Base-by-base conservation (phyloP, 2,797 vertebrate species). In the Australoheros facetus region DNA sequence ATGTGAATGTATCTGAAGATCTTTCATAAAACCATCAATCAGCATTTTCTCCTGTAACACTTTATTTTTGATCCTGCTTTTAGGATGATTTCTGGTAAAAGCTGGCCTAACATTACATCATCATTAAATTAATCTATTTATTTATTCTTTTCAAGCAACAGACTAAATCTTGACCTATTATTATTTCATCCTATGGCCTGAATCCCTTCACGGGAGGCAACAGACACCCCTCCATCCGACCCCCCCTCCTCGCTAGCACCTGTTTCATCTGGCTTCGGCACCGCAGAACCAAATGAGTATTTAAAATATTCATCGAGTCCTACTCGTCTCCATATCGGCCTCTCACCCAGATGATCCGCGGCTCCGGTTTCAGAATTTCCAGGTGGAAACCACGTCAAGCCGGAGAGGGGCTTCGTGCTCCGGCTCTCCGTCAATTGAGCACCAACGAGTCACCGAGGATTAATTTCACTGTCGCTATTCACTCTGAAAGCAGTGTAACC, bases 251-350 rank as follows among this genome's bases (percentile, higher is more conserved):
- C 78, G 71, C 87, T 87, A 90, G 92, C 93, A 93, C 92, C 92
- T 92, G 90, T 79, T 78, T 92, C 91, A 89, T 81, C 78, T 85
- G 89, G 85, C 87, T 56, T 79, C 69, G 66, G 83, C 83, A 80
- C 16, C 62, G 12, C 53, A 72, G 45, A 87, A 83, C 74, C 88
- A 91, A 94, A 94, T 94, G 73, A 94, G 75, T n/a, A 66, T 91
- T 93, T 96, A 84, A 96, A 96, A 96, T 94, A 96, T 96, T 95
- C 80, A 97, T 94, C 74, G 83, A 1, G 81, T 80, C 75, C 89
- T 88, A 71, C 85, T 93, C 87, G 62, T 90, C 86, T 93, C 83
- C 37, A 87, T 64, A 64, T 77, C 74, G 78, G 88, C 81, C 84
- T 89, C 87, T 82, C 84, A 77, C 88, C 81, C 90, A 86, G 82